Percentiles rank a stretch among this genome's conserved stretches.
phyloP scores from a whole-genome alignment of 2,888 invertebrate genomes.

The Brenthis daphne region DNA sequence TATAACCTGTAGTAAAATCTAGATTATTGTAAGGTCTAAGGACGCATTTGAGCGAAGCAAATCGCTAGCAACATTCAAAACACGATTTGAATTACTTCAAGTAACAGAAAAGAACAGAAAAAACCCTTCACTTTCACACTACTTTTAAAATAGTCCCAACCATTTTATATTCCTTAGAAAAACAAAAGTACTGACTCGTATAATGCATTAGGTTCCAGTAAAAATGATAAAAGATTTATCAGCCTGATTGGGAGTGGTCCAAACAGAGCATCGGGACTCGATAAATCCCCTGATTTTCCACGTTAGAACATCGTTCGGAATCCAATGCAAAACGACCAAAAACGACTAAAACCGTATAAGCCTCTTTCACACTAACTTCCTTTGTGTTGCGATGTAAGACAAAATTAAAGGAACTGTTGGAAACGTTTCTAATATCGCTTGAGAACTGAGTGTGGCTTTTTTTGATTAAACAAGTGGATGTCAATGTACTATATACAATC shows the following conservation, averaged over 20 bases:
- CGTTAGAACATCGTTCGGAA: conserved; percentile 29
- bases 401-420: too few relatives aligned
- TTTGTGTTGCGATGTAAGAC: neutral
- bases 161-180: neutral
- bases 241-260: conserved; percentile 25
- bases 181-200: conserved; percentile 21
- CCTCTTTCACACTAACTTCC: neutral
- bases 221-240: conserved; percentile 33
- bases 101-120: neutral
- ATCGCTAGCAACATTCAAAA: too few relatives aligned
- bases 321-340: conserved; percentile 24
- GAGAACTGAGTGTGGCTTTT: too few relatives aligned
- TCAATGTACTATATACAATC: too few relatives aligned
- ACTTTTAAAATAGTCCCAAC: neutral
- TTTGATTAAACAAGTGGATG: too few relatives aligned
- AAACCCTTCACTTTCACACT: neutral
- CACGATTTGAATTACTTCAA: too few relatives aligned
- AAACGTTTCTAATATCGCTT: too few relatives aligned
- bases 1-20: too few relatives aligned
- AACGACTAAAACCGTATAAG: conserved; percentile 19
- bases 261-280: conserved; percentile 23
- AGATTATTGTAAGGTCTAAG: too few relatives aligned
- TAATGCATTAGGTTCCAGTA: conserved; percentile 26
- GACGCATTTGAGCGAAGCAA: too few relatives aligned
- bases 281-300: conserved; percentile 32